Evolutionary conservation across 64 coral and sea anemone species (phyloP), one percentile per base, ranked within the genome.

Genomic region (Stichodactyla mertensii): DNA sequence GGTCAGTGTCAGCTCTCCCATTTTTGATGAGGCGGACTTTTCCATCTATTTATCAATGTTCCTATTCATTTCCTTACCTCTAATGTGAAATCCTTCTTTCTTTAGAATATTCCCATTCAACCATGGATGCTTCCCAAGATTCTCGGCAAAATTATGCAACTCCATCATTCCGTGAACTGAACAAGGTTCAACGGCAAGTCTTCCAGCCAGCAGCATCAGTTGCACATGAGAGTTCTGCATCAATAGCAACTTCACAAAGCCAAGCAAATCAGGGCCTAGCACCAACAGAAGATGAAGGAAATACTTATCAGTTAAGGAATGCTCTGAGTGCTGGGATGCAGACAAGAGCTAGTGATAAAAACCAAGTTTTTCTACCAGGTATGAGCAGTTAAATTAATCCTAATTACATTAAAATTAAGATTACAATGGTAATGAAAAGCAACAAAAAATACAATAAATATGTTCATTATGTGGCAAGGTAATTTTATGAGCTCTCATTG

Each of bases 311-410:
- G 19, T 51, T 71, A 77, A 88, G 91, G 28, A 91, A 89, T 12
- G 74, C 94, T 8, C 56, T 86, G 14, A 96, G 94, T 92, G 94
- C 94, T 86, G 94, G 94, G 66, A 58, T 81, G 58, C 91, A 96
- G 58, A 52, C 91, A 85, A 86, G 86, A 52, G 74, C 71, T 61
- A 92, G 28, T 53, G 91, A 84, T 52, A 93, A 92, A 86, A 89
- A 78, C 20, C 91, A 93, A 84, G 94, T 88, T 4, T 96, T 90
- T 61, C 64, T 96, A 20, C 94, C 94, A 92, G 94, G 94, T 96
- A 82, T 15, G 77, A 16, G n/a, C 14, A 11, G 56, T 9, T 57
- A n/a, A n/a, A n/a, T 58, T 16, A 67, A 14, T n/a, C 2, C 45
- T 26, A 64, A 53, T 36, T 16, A 2, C 36, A 45, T 45, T 45